These are phyloP conservation scores for Chalcis sispes DNA, from an alignment of 2,888 invertebrate species.

Conservation along the genomic window DNA sequence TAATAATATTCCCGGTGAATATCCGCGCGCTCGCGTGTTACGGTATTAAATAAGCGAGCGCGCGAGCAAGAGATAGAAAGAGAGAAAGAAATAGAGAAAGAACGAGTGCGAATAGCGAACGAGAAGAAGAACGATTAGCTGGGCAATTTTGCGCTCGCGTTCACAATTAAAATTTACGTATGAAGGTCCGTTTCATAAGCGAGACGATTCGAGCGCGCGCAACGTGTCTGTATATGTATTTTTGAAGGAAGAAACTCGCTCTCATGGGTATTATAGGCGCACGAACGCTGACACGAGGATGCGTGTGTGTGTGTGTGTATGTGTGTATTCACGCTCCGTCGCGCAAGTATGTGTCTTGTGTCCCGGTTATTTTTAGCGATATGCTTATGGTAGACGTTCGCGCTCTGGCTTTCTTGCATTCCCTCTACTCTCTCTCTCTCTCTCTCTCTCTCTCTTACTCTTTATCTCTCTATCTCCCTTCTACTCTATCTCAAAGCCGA, in stretches of 20 bases:
- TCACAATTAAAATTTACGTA: slow-evolving; percentile 21
- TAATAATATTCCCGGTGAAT: slow-evolving; percentile 43
- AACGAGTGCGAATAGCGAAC: not conserved
- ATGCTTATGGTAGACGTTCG: slow-evolving; percentile 24
- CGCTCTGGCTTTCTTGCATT: not conserved
- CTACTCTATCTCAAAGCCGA: slow-evolving; percentile 13
- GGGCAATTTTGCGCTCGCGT: slow-evolving; percentile 2
- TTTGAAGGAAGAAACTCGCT: too few relatives aligned
- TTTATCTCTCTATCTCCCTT: not conserved
- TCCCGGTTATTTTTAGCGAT: slow-evolving; percentile 30
- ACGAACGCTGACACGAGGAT: too few relatives aligned
- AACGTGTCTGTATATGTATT: not conserved
- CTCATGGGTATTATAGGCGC: too few relatives aligned
- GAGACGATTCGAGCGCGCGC: not conserved
- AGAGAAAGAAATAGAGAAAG: too few relatives aligned
- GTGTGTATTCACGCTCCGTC: not conserved
- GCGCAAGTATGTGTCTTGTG: not conserved
- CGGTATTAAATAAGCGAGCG: not conserved
- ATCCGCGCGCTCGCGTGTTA: not conserved
- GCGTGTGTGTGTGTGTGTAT: not conserved
- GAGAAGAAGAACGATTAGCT: not conserved
- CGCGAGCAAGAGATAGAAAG: too few relatives aligned
- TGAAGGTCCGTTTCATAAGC: not conserved
- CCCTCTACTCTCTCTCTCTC: not conserved
- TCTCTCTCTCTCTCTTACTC: slow-evolving; percentile 8